Conservation (phyloP, 2,113 vertebrate species). For the Silurus meridionalis region DNA sequence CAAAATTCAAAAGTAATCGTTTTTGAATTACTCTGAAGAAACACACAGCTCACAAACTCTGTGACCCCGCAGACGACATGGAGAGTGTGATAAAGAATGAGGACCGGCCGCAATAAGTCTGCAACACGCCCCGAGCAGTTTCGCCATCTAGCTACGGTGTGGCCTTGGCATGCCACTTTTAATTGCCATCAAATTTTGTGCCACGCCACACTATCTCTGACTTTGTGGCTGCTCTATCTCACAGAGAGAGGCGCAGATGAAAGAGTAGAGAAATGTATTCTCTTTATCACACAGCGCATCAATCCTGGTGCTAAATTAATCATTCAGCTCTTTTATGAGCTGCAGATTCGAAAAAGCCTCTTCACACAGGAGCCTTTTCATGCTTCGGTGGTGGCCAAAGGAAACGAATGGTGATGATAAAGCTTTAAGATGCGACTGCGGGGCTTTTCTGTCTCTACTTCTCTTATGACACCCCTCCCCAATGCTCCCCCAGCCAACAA, state of each 20-base stretch:
- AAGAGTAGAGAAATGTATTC: conserved; percentile 60
- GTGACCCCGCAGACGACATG: background rate
- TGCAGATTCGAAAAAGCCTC: conserved; percentile 41
- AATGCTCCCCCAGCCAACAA: conserved; percentile 17
- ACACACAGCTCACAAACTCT: conserved; percentile 10
- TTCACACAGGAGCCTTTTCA: conserved; percentile 41
- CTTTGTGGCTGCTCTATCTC: conserved; percentile 38
- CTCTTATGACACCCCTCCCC: background rate
- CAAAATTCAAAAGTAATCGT: background rate
- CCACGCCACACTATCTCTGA: conserved; percentile 40
- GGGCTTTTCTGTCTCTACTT: background rate
- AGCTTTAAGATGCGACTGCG: background rate
- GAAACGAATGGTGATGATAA: conserved; percentile 33
- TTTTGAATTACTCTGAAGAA: conserved; percentile 3
- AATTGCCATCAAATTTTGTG: conserved; percentile 44
- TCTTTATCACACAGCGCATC: conserved; percentile 59
- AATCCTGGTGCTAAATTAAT: conserved; percentile 60
- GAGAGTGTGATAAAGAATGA: conserved; percentile 1
- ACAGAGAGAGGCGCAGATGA: conserved; percentile 52
- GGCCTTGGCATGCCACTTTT: conserved; percentile 30
- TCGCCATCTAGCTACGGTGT: background rate
- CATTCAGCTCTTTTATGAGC: conserved; percentile 56
- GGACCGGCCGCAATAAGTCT: conserved; percentile 11
- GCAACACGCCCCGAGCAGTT: conserved; percentile 11
- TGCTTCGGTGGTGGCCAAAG: conserved; percentile 18